phyloP scores from a whole-genome alignment of 2,113 vertebrate genomes.

The Ochotona princeps region DNA sequence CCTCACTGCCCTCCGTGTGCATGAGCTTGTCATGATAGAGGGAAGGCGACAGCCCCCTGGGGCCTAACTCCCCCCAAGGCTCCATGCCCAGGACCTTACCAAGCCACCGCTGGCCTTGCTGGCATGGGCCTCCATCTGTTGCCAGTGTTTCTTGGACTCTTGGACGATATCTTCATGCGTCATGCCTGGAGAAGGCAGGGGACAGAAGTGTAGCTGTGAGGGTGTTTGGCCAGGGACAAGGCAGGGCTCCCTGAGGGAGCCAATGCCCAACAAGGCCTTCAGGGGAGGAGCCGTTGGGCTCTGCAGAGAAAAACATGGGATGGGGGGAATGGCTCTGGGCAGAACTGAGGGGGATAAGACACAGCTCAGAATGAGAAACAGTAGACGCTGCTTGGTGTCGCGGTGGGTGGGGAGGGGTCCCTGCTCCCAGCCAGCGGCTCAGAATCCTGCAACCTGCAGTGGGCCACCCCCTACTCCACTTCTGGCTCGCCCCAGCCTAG shows the following conservation, averaged over 20 bases:
- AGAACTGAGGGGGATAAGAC: neutral
- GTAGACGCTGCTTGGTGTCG: neutral
- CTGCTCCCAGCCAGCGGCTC: neutral
- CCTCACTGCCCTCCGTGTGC: neutral
- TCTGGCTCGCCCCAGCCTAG: no score
- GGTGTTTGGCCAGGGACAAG: neutral
- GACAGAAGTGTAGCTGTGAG: neutral
- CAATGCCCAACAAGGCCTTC: neutral
- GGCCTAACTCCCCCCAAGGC: neutral
- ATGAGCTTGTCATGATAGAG: neutral
- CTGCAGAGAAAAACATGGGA: neutral
- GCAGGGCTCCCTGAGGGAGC: neutral
- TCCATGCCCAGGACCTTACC: constrained; percentile 72
- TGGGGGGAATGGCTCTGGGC: neutral
- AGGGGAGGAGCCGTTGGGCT: neutral
- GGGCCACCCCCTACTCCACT: neutral
- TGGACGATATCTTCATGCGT: constrained; percentile 94
- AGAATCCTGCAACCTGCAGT: neutral
- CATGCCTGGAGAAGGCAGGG: constrained; percentile 87
- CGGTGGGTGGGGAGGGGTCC: neutral
- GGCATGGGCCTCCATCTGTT: constrained; percentile 88
- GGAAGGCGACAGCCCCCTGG: neutral
- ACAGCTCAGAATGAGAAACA: neutral
- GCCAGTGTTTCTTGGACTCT: constrained; percentile 91
- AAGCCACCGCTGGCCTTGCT: constrained; percentile 89